Evolutionary conservation across 2,888 invertebrate genomes (phyloP).

Genomic region (Eupithecia abbreviata): DNA sequence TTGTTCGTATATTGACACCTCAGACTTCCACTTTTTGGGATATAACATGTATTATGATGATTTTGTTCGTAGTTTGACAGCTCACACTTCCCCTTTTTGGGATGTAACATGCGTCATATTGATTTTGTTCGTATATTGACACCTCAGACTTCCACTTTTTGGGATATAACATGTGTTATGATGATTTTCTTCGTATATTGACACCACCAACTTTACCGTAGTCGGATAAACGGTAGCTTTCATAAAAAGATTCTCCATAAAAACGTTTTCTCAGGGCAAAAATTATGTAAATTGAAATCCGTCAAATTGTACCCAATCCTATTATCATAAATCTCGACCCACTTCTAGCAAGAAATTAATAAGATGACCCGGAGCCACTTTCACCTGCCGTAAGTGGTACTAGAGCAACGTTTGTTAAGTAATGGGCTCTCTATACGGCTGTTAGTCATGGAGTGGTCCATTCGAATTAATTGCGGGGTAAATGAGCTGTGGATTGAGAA

Average conservation of each 20-base stretch:
- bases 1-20: no score
- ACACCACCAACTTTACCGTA: background rate
- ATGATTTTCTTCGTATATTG: background rate
- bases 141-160: background rate
- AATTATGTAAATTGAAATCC: conserved; percentile 32
- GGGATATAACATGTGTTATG: no score
- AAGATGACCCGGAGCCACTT: conserved; percentile 45
- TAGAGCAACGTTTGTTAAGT: conserved; percentile 34
- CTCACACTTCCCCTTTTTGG: no score
- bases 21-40: no score
- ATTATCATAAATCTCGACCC: conserved; percentile 40
- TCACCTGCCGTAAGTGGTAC: conserved; percentile 39
- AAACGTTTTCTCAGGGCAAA: background rate
- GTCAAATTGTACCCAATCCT: conserved; percentile 25
- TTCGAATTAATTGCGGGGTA: conserved; percentile 7
- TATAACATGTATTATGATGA: no score
- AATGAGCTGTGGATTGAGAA: background rate
- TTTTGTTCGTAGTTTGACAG: no score
- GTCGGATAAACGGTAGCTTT: background rate
- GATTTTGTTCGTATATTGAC: background rate
- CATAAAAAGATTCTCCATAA: background rate
- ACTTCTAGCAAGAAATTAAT: conserved; percentile 48
- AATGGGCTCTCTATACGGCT: conserved; percentile 11
- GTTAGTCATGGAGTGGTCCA: background rate
- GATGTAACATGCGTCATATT: no score